Conservation (phyloP, 1,140 invertebrate genomes). For the Teleogryllus occipitalis region DNA sequence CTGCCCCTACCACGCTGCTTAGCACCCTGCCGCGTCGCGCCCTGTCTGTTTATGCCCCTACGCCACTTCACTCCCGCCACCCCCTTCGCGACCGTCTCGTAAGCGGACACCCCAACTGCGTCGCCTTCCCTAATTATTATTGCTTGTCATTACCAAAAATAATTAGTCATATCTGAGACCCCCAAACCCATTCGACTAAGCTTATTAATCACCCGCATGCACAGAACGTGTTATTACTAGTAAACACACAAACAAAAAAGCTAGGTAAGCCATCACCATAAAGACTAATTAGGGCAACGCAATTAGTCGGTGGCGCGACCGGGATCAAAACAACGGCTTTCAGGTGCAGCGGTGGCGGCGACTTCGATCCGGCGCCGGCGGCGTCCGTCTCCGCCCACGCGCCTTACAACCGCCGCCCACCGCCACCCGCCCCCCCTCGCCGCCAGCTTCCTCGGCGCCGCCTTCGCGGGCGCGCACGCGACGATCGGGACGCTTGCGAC, state of each 20-base stretch:
- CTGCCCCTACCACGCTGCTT: too few species aligned
- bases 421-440: too few species aligned
- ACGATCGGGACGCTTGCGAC: too few species aligned
- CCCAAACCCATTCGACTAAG: background rate
- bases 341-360: background rate
- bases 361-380: background rate
- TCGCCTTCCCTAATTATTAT: background rate
- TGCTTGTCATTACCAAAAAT: background rate
- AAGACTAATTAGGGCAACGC: background rate
- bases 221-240: background rate
- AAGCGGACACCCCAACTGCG: background rate
- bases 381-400: background rate
- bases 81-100: too few species aligned
- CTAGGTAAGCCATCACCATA: background rate
- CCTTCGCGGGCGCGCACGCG: too few species aligned
- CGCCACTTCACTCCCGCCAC: too few species aligned
- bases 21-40: too few species aligned
- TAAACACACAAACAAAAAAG: background rate
- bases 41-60: too few species aligned
- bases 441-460: too few species aligned
- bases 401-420: background rate
- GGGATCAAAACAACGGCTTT: conserved; percentile 3
- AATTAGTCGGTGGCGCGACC: background rate
- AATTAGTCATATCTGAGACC: background rate
- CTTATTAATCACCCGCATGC: background rate